Percentiles rank a stretch among this genome's conserved stretches.
These are phyloP conservation scores for Sinopyrophorus schimmeli DNA, from an alignment of 2,888 invertebrate species.

Conservation along the genomic window DNA sequence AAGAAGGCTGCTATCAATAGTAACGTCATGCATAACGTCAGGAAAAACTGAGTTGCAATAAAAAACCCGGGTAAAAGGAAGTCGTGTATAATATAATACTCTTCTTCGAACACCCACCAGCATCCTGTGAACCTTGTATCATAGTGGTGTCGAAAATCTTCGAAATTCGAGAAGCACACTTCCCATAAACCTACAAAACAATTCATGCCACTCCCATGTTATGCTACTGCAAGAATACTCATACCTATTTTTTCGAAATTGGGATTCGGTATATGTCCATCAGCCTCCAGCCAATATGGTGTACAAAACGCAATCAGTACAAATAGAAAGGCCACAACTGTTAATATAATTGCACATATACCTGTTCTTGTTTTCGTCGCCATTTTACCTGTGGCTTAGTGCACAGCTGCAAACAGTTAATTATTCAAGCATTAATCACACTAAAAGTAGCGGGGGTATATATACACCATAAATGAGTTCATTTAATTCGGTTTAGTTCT, in stretches of 20 bases:
- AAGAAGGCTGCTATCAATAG: constrained; percentile 76
- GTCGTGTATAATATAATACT: constrained; percentile 92
- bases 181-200: constrained; percentile 86
- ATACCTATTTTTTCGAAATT: constrained; percentile 82
- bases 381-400: too few relatives aligned
- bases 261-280: constrained; percentile 74
- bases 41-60: constrained; percentile 91
- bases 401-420: too few relatives aligned
- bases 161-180: constrained; percentile 87
- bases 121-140: constrained; percentile 84
- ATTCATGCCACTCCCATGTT: not conserved
- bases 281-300: constrained; percentile 85
- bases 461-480: too few relatives aligned
- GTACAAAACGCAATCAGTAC: constrained; percentile 82
- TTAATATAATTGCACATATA: constrained; percentile 66
- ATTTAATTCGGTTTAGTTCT: too few relatives aligned
- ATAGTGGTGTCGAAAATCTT: constrained; percentile 84
- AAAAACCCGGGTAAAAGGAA: constrained; percentile 90
- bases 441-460: too few relatives aligned
- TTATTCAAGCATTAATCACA: too few relatives aligned
- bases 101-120: constrained; percentile 98
- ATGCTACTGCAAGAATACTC: constrained; percentile 32
- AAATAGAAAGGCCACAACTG: constrained; percentile 69
- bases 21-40: constrained; percentile 83
- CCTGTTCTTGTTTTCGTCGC: constrained; percentile 68